Percentiles rank a stretch among this genome's conserved stretches.
phyloP scores from a whole-genome alignment of 2,888 invertebrate species.

The Platycnemis pennipes region DNA sequence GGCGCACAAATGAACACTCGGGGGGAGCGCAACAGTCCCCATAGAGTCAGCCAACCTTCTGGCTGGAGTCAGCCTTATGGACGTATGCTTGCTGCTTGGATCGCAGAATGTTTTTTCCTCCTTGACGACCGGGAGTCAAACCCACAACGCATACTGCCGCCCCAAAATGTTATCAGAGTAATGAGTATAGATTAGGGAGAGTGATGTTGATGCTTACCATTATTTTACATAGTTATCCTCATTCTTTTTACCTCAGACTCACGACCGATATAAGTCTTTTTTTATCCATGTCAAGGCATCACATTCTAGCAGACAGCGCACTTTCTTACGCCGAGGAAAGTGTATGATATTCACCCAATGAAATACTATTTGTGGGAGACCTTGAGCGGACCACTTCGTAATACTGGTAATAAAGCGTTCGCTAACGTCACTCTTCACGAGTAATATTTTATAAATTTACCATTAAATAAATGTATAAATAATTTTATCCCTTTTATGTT shows the following conservation, averaged over 20 bases:
- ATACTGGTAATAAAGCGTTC: background rate
- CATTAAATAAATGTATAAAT: background rate
- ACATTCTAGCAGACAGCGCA: background rate
- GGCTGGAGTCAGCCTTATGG: too few species aligned
- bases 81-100: too few species aligned
- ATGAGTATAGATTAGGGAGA: too few species aligned
- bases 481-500: background rate
- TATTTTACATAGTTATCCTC: too few species aligned
- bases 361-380: constrained; percentile 18
- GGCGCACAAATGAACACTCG: too few species aligned
- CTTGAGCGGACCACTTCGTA: background rate
- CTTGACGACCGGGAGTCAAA: too few species aligned
- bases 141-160: too few species aligned
- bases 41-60: too few species aligned
- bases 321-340: background rate
- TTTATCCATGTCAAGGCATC: background rate
- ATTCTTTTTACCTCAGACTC: background rate
- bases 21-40: too few species aligned
- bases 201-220: too few species aligned
- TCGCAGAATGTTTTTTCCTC: too few species aligned
- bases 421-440: constrained; percentile 7
- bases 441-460: background rate
- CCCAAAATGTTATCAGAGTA: too few species aligned
- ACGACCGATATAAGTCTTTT: background rate
- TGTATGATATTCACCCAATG: background rate